A percentile compares a stretch with the other conserved stretches of the same genome.
Evolutionary conservation across 2,888 invertebrate species (phyloP).

Genomic region (Marronus borbonicus): DNA sequence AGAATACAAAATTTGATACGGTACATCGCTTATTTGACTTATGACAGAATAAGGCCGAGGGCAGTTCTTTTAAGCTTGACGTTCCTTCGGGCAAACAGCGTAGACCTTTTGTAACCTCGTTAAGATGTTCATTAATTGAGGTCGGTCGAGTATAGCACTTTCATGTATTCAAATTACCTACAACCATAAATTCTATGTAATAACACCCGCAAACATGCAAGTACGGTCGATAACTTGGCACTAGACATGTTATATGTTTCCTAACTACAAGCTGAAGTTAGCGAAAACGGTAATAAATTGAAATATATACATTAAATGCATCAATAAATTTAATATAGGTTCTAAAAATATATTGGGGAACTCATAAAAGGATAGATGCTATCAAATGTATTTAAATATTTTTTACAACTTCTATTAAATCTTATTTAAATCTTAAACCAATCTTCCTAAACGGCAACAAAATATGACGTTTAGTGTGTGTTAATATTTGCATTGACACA

Average conservation of each 20-base stretch:
- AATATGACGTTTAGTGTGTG: too few species aligned
- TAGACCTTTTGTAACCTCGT: conserved; percentile 29
- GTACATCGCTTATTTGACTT: conserved; percentile 2
- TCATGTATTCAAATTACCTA: conserved; percentile 41
- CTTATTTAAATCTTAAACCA: too few species aligned
- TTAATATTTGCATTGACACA: too few species aligned
- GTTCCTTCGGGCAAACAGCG: conserved; percentile 16
- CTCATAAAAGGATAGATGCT: too few species aligned
- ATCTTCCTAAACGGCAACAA: too few species aligned
- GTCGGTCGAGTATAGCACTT: conserved; percentile 18
- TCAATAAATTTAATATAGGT: not conserved
- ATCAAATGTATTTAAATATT: too few species aligned
- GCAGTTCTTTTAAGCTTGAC: not conserved
- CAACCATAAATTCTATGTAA: conserved; percentile 26
- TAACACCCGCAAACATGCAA: conserved; percentile 20
- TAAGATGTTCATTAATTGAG: conserved; percentile 37
- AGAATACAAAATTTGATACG: conserved; percentile 23
- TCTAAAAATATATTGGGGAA: not conserved
- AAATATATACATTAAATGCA: not conserved
- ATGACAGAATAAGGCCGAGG: not conserved
- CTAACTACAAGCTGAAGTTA: not conserved
- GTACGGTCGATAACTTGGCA: not conserved
- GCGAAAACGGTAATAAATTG: conserved; percentile 8
- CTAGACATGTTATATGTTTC: not conserved
- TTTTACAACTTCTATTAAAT: too few species aligned